Evolutionary conservation across 2,888 invertebrate species (phyloP).

Genomic region (Clanis bilineata): DNA sequence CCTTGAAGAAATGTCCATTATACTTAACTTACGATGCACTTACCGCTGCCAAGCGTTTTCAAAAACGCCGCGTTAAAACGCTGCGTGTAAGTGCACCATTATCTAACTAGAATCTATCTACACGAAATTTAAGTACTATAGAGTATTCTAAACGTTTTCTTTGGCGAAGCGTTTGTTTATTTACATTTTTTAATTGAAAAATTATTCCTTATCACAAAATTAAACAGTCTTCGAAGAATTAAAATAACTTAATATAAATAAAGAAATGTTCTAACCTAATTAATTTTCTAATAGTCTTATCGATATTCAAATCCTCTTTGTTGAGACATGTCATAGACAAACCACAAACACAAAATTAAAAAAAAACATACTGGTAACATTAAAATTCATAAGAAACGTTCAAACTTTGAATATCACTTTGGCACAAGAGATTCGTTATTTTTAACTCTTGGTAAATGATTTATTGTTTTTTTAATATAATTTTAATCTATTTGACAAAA

Average conservation of each 20-base stretch:
- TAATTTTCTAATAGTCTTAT: constrained; percentile 10
- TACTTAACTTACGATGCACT: constrained; percentile 16
- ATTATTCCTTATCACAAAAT: constrained; percentile 15
- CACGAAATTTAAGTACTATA: constrained; percentile 45
- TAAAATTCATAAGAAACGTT: background rate
- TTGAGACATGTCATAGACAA: background rate
- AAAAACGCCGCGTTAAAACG: constrained; percentile 32
- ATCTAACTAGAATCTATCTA: constrained; percentile 30
- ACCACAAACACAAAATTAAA: background rate
- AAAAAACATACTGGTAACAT: background rate
- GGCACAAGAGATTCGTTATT: background rate
- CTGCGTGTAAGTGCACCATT: constrained; percentile 17
- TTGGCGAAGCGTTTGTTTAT: constrained; percentile 67
- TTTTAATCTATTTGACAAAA: background rate
- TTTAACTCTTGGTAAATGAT: background rate
- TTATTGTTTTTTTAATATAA: background rate
- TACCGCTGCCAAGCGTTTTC: constrained; percentile 25
- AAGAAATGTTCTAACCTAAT: constrained; percentile 6
- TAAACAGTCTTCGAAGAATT: constrained; percentile 16
- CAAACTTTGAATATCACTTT: background rate
- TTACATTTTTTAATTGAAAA: constrained; percentile 44
- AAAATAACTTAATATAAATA: constrained; percentile 15
- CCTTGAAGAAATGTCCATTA: too few species aligned
- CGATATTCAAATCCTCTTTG: constrained; percentile 7
- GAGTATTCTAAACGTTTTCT: constrained; percentile 53